Evolutionary conservation across 2,888 invertebrate species (phyloP).

Genomic region (Yponomeuta plumbellus): DNA sequence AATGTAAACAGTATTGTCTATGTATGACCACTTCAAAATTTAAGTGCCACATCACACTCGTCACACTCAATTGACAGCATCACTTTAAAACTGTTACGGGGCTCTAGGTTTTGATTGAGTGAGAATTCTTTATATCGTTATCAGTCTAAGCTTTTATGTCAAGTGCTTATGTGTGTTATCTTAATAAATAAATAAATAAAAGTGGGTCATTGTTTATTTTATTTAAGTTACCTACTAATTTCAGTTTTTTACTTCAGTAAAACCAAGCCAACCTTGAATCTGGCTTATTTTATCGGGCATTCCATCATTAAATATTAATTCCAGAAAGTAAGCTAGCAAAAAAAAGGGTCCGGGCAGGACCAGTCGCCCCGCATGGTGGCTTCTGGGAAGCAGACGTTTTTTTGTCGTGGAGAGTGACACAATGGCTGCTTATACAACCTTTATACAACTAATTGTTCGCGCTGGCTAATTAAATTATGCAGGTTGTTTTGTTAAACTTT

Average conservation of each 20-base stretch:
- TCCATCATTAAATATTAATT: conserved; percentile 6
- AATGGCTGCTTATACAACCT: conserved; percentile 22
- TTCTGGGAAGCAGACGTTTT: conserved; percentile 16
- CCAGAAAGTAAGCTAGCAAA: conserved; percentile 6
- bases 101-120: neutral
- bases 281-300: neutral
- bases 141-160: neutral
- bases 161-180: neutral
- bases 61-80: neutral
- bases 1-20: conserved; percentile 2
- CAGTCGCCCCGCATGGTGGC: neutral
- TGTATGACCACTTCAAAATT: neutral
- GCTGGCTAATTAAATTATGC: conserved; percentile 25
- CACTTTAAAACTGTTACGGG: neutral
- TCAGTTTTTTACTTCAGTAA: neutral
- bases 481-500: conserved; percentile 22
- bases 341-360: conserved; percentile 10
- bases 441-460: conserved; percentile 26
- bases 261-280: neutral
- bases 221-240: neutral
- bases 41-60: neutral
- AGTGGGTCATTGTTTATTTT: neutral
- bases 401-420: conserved; percentile 10
- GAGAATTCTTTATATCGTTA: neutral
- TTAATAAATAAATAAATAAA: neutral